These are phyloP conservation scores for Acestrorhynchus altus DNA, from an alignment of 2,797 vertebrate genomes.

Conservation along the genomic window DNA sequence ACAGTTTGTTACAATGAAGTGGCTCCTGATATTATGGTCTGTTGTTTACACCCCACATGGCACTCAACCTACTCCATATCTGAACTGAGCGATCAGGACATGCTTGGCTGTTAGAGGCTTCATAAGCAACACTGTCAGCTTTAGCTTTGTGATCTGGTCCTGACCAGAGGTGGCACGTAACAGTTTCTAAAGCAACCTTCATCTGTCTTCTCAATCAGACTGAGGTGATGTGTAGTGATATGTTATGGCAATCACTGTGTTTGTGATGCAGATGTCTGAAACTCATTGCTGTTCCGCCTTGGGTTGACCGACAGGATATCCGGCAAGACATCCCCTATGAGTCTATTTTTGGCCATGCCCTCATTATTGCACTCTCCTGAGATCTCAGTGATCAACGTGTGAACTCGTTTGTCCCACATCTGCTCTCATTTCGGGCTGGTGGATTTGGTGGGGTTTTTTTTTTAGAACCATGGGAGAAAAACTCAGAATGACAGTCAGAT, in stretches of 20 bases:
- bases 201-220: not conserved
- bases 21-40: conserved; percentile 3
- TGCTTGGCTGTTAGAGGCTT: not conserved
- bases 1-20: conserved; percentile 12
- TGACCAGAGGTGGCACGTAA: no score
- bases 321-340: not conserved
- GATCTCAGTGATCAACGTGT: conserved; percentile 15
- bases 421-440: conserved; percentile 4
- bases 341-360: conserved; percentile 12
- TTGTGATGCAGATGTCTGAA: not conserved
- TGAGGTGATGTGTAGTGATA: not conserved
- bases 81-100: not conserved
- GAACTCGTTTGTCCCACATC: conserved; percentile 16
- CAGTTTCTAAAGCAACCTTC: not conserved
- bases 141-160: no score
- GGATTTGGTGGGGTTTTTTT: not conserved
- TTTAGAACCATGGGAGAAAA: not conserved
- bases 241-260: not conserved
- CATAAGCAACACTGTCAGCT: not conserved
- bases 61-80: not conserved
- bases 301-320: conserved; percentile 2
- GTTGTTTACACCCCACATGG: not conserved
- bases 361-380: conserved; percentile 1
- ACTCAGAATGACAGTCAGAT: conserved; percentile 2
- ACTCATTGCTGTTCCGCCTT: not conserved